Conservation (phyloP, 64 coral and sea anemone species). For the Pocillopora verrucosa region DNA sequence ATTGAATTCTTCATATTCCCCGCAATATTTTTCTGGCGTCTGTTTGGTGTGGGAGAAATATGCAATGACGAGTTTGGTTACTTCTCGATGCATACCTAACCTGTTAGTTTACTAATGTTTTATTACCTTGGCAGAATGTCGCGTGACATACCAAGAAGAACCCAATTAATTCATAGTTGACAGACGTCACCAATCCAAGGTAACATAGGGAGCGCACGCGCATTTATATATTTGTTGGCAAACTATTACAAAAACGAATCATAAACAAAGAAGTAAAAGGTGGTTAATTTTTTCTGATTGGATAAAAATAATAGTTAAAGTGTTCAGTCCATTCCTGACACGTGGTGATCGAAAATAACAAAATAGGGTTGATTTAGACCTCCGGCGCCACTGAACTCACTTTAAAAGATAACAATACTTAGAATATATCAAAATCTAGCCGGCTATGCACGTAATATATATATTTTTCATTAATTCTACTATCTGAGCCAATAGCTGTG, state of each 20-base stretch:
- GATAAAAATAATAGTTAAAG: neutral
- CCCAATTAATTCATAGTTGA: too few species aligned
- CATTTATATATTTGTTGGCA: neutral
- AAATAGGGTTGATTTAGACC: neutral
- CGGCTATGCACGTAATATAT: neutral
- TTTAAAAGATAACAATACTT: conserved; percentile 22
- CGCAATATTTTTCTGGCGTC: too few species aligned
- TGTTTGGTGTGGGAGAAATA: too few species aligned
- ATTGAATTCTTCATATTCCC: too few species aligned
- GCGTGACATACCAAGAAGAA: too few species aligned
- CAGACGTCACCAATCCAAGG: neutral
- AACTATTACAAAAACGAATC: neutral
- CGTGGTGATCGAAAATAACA: conserved; percentile 20
- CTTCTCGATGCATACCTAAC: too few species aligned
- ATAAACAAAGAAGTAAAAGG: neutral
- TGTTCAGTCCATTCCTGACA: neutral
- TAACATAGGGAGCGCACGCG: neutral
- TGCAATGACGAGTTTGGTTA: too few species aligned
- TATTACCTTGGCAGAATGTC: too few species aligned
- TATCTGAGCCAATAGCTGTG: neutral
- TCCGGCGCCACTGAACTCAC: neutral
- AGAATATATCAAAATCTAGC: neutral
- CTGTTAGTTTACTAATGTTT: too few species aligned
- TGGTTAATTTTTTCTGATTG: neutral
- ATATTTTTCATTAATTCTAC: conserved; percentile 20